Percentiles rank a stretch among this genome's conserved stretches.
phyloP scores from a whole-genome alignment of 2,113 vertebrate genomes.

The Python bivittatus region DNA sequence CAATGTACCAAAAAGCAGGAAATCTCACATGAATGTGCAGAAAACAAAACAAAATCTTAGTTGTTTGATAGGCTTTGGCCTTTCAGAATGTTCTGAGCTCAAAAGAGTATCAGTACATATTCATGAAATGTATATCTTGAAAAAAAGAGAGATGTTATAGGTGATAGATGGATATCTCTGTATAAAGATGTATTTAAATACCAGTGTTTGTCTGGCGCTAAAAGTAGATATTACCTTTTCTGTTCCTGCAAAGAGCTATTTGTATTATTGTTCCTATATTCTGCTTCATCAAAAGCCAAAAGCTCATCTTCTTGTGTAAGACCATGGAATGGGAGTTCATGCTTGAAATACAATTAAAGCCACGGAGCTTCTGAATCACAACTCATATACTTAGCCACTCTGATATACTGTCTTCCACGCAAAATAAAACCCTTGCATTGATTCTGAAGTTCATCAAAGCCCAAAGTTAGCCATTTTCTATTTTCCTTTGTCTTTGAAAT shows the following conservation, averaged over 20 bases:
- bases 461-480: neutral
- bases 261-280: neutral
- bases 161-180: neutral
- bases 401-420: neutral
- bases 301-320: neutral
- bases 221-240: neutral
- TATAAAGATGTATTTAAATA: neutral
- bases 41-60: neutral
- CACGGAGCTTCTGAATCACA: neutral
- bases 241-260: neutral
- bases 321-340: neutral
- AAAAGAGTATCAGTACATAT: neutral
- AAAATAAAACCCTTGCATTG: neutral
- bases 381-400: neutral
- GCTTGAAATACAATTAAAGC: neutral
- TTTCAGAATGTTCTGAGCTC: neutral
- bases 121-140: neutral
- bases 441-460: neutral
- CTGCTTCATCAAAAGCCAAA: neutral
- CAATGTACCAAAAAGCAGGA: neutral
- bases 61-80: neutral
- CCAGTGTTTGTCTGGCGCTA: neutral
- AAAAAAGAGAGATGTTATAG: neutral
- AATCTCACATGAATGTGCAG: neutral
- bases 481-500: neutral